A percentile compares a stretch with the other conserved stretches of the same genome.
Conservation (phyloP, 1,140 invertebrate genomes). For the Asbolus verrucosus region DNA sequence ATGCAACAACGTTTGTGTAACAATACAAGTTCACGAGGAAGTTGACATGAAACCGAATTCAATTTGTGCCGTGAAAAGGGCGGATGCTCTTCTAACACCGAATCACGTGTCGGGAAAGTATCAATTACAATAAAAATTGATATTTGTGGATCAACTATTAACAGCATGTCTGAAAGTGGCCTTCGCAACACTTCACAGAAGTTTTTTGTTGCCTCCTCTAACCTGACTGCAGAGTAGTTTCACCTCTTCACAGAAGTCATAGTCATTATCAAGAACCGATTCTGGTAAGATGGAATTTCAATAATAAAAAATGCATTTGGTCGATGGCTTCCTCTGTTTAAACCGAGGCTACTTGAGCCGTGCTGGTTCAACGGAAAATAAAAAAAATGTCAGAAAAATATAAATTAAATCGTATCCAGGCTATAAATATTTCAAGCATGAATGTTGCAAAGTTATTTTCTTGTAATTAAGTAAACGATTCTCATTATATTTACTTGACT, state of each 20-base stretch:
- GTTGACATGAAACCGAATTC: conserved; percentile 23
- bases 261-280: background rate
- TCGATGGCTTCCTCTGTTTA: no score
- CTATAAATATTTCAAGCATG: conserved; percentile 11
- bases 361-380: no score
- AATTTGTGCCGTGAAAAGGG: background rate
- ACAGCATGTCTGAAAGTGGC: no score
- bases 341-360: no score
- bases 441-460: conserved; percentile 3
- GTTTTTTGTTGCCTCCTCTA: background rate
- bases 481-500: background rate
- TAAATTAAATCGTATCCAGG: conserved; percentile 10
- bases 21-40: conserved; percentile 10
- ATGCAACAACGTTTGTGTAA: no score
- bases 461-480: conserved; percentile 21
- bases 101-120: conserved; percentile 23
- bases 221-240: no score
- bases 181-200: no score
- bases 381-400: no score
- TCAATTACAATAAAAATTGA: conserved; percentile 29
- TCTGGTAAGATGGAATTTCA: no score
- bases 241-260: no score
- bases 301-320: no score
- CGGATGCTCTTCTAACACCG: conserved; percentile 15
- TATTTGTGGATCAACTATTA: no score